Evolutionary conservation across 2,113 vertebrate genomes (phyloP), one percentile per base, ranked within the genome.

Genomic region (Sinocyclocheilus anophthalmus): DNA sequence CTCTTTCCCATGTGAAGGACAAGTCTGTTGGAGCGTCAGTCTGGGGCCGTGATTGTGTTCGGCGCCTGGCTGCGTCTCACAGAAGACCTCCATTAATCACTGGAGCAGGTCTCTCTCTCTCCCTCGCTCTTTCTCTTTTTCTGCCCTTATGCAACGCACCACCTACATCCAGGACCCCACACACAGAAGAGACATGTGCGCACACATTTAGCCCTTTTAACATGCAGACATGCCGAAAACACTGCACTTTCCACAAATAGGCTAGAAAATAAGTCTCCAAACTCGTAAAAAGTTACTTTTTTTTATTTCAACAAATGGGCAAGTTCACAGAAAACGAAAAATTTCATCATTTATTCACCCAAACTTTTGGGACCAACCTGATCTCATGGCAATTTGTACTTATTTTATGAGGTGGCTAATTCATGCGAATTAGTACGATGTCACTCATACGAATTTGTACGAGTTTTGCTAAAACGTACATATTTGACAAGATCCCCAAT

Each of bases 31-130:
- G 92, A 93, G 91, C 91, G 91, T 89, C 88, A 88, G 93, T 92
- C 92, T 92, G 90, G 92, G 92, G 90, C 92, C 83, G 90, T 87
- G 92, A 93, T 93, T 93, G 94, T 95, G 91, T 91, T 91, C 90
- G 90, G 92, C 90, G 93, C 93, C 93, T 93, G 39, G 89, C 84
- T 85, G 91, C 84, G 92, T 92, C 92, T 93, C 92, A 91, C 91
- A 93, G 91, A 93, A 93, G 93, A 93, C 91, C 90, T 88, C 92
- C 94, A 95, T 95, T 95, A 95, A 95, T 95, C 93, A 94, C 92
- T 90, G 86, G 90, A 92, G 93, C 92, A 92, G 93, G 92, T 93
- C 93, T 90, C 75, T 57, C 78, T 83, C 70, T 48, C 45, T 48
- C 45, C 2, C 45, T 45, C 42, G 67, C 53, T 79, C 75, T n/a